Base-by-base conservation (phyloP, 2,888 invertebrate genomes). In the Andrena hattorfiana region DNA sequence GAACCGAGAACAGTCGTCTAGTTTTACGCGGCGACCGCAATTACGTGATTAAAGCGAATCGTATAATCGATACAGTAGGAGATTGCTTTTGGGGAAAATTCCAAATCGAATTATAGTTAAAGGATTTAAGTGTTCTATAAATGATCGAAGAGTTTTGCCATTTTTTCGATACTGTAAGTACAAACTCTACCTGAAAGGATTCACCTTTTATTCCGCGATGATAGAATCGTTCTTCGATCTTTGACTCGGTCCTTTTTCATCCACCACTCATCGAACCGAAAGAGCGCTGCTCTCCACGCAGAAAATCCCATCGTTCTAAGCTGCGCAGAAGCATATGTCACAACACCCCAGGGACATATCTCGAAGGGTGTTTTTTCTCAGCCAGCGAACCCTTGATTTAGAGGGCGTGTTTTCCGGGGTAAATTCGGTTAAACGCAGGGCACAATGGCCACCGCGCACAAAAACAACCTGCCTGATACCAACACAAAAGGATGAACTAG, bases 321-420 rank as follows among this genome's bases (percentile, higher is more conserved):
- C 78, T 60, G 86, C 74, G 67, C 70, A 26, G 59, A 74, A 83
- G 81, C 88, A 87, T 87, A 87, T 87, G 88, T 85, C 87, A 71
- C 74, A 69, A 78, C 81, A 82, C 85, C 79, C 79, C 60, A 72
- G 83, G 81, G 86, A 86, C 71, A 81, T 10, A 77, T 80, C 83
- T 70, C 70, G 78, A 81, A 76, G 90, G 91, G 89, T 83, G 80
- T 84, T 88, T 90, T 90, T 89, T 82, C n/a, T 80, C 70, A 72
- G 77, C 74, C 71, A 82, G 26, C 79, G 80, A 82, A 69, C 86
- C 83, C 86, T 86, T 86, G 85, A 90, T 86, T 90, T 82, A 30
- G 80, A 82, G 85, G 88, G 89, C 86, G 88, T 89, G 85, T 83
- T 85, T 89, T 80, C 70, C 75, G 62, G 86, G 67, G 77, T 81